These are phyloP conservation scores for Poliocrania exsul DNA, from an alignment of 2,797 vertebrate species.

Conservation along the genomic window DNA sequence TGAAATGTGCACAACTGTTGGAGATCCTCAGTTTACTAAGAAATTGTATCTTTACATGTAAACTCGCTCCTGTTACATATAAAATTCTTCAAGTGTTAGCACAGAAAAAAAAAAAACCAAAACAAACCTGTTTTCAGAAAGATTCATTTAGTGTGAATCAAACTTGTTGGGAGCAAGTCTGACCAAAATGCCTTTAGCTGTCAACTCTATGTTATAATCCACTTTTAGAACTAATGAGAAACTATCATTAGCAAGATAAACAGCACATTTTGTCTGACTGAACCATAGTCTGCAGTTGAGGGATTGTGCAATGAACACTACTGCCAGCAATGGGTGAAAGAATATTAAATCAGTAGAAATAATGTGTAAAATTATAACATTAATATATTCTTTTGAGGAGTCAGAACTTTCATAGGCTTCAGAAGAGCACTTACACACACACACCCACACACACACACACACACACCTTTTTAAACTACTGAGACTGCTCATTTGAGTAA, in stretches of 20 bases:
- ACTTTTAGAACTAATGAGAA: not conserved
- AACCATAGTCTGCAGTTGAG: not conserved
- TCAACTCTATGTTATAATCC: not conserved
- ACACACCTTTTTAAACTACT: not conserved
- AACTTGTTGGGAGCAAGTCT: not conserved
- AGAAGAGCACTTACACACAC: not conserved
- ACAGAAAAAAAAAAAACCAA: not conserved
- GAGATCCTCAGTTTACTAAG: not conserved
- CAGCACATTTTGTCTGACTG: not conserved
- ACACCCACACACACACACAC: too few species aligned
- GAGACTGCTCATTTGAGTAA: not conserved
- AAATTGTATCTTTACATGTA: not conserved
- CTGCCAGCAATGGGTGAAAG: not conserved
- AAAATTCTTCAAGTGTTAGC: not conserved
- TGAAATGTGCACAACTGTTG: not conserved
- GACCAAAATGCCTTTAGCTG: not conserved
- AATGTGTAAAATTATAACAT: not conserved
- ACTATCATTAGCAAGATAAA: not conserved
- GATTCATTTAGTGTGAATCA: not conserved
- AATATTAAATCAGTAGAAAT: not conserved
- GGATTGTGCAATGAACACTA: not conserved
- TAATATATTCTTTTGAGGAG: not conserved
- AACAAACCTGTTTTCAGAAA: not conserved
- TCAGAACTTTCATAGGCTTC: not conserved
- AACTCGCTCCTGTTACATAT: not conserved